phyloP scores from a whole-genome alignment of 35 echinoderm and acorn worm species.

The Apostichopus californicus region DNA sequence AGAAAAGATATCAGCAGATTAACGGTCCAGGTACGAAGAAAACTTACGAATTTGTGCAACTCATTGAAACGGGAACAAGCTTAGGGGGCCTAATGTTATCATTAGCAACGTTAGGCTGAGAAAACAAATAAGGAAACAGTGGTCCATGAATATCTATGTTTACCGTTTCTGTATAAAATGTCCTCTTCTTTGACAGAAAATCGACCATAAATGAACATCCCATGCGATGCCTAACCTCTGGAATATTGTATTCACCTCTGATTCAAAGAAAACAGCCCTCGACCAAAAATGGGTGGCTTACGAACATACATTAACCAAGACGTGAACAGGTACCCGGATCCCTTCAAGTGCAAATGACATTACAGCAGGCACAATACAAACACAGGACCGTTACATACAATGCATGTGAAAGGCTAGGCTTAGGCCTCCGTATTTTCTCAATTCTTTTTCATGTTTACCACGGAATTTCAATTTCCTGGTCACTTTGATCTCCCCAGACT shows the following conservation, averaged over 20 bases:
- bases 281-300: slow-evolving; percentile 5
- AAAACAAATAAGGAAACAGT: slow-evolving; percentile 14
- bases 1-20: too few relatives aligned
- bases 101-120: slow-evolving; percentile 1
- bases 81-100: background rate
- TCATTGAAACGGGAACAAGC: background rate
- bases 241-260: background rate
- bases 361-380: slow-evolving; percentile 37
- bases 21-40: background rate
- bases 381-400: slow-evolving; percentile 40
- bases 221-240: background rate
- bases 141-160: background rate
- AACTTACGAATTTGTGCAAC: background rate
- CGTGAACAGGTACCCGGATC: slow-evolving; percentile 56
- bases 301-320: background rate
- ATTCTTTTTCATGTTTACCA: slow-evolving; percentile 5
- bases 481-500: slow-evolving; percentile 5
- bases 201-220: background rate
- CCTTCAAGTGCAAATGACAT: slow-evolving; percentile 25
- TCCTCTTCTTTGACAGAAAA: background rate
- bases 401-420: slow-evolving; percentile 46
- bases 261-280: background rate
- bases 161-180: background rate
- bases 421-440: slow-evolving; percentile 26
- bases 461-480: background rate